Conservation (phyloP, 2,888 invertebrate genomes). For the Lymantria monacha region DNA sequence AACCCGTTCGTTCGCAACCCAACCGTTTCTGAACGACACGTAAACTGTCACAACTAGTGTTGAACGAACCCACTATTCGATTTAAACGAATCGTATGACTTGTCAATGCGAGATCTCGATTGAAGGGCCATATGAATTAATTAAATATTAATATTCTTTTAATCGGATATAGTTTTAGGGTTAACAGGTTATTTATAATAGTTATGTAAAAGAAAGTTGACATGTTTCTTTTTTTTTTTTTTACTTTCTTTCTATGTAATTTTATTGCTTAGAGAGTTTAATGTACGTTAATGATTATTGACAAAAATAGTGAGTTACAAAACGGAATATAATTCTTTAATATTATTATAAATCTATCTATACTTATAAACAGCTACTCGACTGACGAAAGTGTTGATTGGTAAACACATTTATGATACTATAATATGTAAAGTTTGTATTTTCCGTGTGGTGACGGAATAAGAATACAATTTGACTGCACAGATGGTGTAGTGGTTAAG, state of each 20-base stretch:
- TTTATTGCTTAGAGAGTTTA: slow-evolving; percentile 19
- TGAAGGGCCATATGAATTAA: slow-evolving; percentile 36
- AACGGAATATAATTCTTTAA: background rate
- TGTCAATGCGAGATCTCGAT: slow-evolving; percentile 19
- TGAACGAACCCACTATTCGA: slow-evolving; percentile 7
- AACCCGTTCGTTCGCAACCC: slow-evolving; percentile 27
- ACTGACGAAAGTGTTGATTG: too few species aligned
- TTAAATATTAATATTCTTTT: slow-evolving; percentile 24
- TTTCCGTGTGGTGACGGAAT: too few species aligned
- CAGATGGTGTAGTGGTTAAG: too few species aligned
- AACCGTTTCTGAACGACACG: slow-evolving; percentile 15
- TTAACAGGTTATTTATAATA: slow-evolving; percentile 28
- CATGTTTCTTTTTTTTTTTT: slow-evolving; percentile 19
- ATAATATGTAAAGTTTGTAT: too few species aligned
- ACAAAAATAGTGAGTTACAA: slow-evolving; percentile 1
- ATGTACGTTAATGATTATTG: background rate
- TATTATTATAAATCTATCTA: too few species aligned
- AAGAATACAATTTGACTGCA: too few species aligned
- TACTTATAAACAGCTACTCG: too few species aligned
- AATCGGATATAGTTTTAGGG: slow-evolving; percentile 39
- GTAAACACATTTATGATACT: too few species aligned
- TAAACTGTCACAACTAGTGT: slow-evolving; percentile 1
- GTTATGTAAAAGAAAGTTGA: slow-evolving; percentile 32
- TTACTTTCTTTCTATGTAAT: slow-evolving; percentile 22
- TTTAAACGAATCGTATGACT: slow-evolving; percentile 14